Conservation (phyloP, 2,113 vertebrate genomes). For the Nothobranchius furzeri region DNA sequence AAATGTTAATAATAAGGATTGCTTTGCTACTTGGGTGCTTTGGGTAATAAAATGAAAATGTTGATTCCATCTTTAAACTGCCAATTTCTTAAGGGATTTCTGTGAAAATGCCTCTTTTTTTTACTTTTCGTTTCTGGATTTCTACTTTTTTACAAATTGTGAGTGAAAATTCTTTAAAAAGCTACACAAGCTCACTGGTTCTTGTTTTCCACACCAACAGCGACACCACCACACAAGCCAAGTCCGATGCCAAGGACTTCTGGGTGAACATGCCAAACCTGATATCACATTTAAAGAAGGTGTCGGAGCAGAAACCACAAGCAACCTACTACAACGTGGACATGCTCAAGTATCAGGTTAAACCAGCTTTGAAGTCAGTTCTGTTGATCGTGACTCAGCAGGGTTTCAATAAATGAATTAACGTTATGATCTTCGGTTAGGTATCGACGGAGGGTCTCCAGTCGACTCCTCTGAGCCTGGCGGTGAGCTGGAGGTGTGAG, state of each 20-base stretch:
- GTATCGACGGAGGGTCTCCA: slow-evolving; percentile 92
- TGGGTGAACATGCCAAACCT: slow-evolving; percentile 99
- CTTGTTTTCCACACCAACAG: slow-evolving; percentile 61
- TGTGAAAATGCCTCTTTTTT: too few relatives aligned
- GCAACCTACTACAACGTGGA: slow-evolving; percentile 99
- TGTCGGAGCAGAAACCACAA: slow-evolving; percentile 97
- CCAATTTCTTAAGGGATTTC: too few relatives aligned
- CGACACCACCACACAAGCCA: slow-evolving; percentile 85
- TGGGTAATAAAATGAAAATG: not conserved
- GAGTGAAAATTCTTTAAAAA: too few relatives aligned
- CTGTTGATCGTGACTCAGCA: not conserved
- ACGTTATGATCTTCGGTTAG: slow-evolving; percentile 65
- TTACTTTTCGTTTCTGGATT: too few relatives aligned
- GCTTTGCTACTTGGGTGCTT: not conserved
- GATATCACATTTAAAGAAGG: slow-evolving; percentile 96
- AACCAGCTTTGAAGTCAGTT: not conserved
- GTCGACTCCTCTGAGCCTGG: slow-evolving; percentile 93
- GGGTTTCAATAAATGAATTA: not conserved
- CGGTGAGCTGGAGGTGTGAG: slow-evolving; percentile 95
- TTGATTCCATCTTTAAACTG: too few relatives aligned
- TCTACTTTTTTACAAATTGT: too few relatives aligned
- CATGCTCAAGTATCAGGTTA: slow-evolving; percentile 99
- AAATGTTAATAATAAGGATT: too few relatives aligned
- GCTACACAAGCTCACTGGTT: too few relatives aligned
- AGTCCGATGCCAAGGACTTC: slow-evolving; percentile 89